Evolutionary conservation across 2,113 vertebrate species (phyloP).

Genomic region (Prunella himalayana): DNA sequence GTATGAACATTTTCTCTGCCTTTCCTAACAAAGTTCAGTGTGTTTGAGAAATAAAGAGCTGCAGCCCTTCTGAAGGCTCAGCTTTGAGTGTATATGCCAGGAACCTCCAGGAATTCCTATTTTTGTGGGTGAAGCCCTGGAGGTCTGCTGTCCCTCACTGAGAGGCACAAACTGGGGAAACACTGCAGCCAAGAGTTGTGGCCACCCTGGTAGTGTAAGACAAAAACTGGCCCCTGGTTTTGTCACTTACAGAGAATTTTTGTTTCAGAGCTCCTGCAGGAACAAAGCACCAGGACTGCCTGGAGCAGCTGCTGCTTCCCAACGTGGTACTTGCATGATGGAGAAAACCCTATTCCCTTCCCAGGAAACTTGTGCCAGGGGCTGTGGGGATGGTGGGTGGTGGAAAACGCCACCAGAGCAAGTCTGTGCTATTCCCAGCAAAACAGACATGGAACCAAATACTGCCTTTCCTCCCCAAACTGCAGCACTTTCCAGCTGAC

Average conservation of each 20-base stretch:
- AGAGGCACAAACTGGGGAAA: not conserved
- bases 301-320: not conserved
- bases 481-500: not conserved
- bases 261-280: not conserved
- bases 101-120: not conserved
- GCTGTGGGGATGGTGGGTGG: not conserved
- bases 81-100: not conserved
- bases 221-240: not conserved
- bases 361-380: not conserved
- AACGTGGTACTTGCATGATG: not conserved
- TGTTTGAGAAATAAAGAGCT: not conserved
- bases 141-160: not conserved
- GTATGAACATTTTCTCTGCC: not conserved
- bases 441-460: not conserved
- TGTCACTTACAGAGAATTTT: not conserved
- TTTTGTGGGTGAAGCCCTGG: not conserved
- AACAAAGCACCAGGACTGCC: not conserved
- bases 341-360: not conserved
- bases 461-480: not conserved
- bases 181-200: accelerated
- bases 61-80: not conserved
- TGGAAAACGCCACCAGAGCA: not conserved
- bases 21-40: not conserved
- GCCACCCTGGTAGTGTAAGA: accelerated
- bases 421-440: not conserved